These are phyloP conservation scores for Neoniphon sammara DNA, from an alignment of 2,797 vertebrate genomes.

Conservation along the genomic window DNA sequence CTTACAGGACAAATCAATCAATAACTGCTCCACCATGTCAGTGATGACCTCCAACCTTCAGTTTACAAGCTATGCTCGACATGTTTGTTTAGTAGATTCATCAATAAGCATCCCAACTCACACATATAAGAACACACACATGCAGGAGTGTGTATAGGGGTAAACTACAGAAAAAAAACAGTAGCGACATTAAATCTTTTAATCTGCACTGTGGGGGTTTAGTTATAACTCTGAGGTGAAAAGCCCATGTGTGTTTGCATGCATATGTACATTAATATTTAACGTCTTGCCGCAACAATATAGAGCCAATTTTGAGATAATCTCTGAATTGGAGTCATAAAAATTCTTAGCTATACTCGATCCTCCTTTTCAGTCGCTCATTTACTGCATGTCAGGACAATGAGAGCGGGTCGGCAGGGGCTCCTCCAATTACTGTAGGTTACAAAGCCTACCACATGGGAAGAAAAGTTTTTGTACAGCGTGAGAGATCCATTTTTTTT, in stretches of 20 bases:
- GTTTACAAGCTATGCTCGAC: conserved; percentile 59
- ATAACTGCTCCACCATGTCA: conserved; percentile 49
- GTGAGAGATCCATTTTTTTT: too few relatives aligned
- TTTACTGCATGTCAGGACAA: too few relatives aligned
- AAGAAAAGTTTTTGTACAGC: too few relatives aligned
- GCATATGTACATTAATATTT: conserved; percentile 45
- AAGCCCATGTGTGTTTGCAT: conserved; percentile 42
- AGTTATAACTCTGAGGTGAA: conserved; percentile 47
- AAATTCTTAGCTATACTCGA: conserved; percentile 22
- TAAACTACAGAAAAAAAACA: conserved; percentile 24
- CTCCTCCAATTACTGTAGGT: too few relatives aligned
- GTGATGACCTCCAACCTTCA: conserved; percentile 51
- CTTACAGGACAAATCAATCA: conserved; percentile 33
- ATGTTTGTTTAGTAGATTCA: conserved; percentile 45
- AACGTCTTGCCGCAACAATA: conserved; percentile 39
- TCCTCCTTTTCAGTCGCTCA: not conserved
- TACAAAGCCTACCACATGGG: too few relatives aligned
- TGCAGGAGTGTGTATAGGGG: conserved; percentile 32
- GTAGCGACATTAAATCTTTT: conserved; percentile 60
- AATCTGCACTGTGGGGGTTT: conserved; percentile 65
- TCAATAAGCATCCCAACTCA: conserved; percentile 18
- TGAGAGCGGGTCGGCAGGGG: too few relatives aligned
- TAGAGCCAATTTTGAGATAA: conserved; percentile 8
- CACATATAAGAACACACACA: conserved; percentile 23
- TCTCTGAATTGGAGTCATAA: conserved; percentile 20